A percentile compares a stretch with the other conserved stretches of the same genome.
phyloP scores from a whole-genome alignment of 2,888 invertebrate genomes.

The Tenthredo livida region DNA sequence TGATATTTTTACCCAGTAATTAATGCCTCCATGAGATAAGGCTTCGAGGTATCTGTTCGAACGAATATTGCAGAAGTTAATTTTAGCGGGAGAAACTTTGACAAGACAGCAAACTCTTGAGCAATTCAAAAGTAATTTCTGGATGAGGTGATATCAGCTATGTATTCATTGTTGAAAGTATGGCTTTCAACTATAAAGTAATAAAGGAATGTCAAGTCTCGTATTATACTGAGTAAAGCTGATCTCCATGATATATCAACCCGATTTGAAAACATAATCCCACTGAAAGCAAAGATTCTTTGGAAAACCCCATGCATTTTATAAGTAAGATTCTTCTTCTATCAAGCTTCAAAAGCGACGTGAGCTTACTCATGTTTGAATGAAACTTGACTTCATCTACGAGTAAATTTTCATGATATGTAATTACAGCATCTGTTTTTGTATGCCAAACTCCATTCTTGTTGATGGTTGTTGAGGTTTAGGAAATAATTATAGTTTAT shows the following conservation, averaged over 20 bases:
- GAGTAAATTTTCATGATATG: not conserved
- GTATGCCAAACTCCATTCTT: not conserved
- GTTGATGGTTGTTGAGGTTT: no score
- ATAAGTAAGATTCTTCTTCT: no score
- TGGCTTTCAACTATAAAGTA: constrained; percentile 37
- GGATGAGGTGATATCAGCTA: constrained; percentile 12
- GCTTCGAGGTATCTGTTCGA: constrained; percentile 60
- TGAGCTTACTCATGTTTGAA: no score
- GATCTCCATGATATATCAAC: not conserved
- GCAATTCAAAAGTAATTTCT: constrained; percentile 55
- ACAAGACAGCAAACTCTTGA: constrained; percentile 61
- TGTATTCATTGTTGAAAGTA: constrained; percentile 28
- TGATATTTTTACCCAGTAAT: constrained; percentile 59
- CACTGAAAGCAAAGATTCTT: no score
- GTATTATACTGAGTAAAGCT: not conserved
- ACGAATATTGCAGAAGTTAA: constrained; percentile 60
- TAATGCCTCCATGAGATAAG: constrained; percentile 59
- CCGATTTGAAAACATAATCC: not conserved
- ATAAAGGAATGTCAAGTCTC: constrained; percentile 27
- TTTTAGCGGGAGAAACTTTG: constrained; percentile 60
- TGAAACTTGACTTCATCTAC: no score
- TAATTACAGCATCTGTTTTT: not conserved
- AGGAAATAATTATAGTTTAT: no score
- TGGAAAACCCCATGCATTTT: no score
- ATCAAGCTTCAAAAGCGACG: no score